Evolutionary conservation across 2,113 vertebrate species (phyloP), one percentile per base, ranked within the genome.

Genomic region (Otus sunia): DNA sequence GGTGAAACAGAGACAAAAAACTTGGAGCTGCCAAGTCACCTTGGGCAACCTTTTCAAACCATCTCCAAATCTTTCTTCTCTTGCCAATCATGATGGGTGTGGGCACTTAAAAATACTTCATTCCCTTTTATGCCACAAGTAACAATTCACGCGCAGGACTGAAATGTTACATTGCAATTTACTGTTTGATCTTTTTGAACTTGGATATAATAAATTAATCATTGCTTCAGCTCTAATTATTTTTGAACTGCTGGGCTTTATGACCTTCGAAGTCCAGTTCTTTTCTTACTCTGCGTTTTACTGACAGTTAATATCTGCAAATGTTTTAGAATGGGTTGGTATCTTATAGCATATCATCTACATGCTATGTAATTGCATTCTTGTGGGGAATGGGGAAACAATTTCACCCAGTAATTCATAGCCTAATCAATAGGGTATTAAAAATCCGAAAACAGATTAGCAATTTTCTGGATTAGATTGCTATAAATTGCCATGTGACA

Each of bases 31-130:
- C 96, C 91, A 96, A 95, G 77, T 94, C 92, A 95, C 95, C 92
- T 89, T 91, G 85, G 96, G 94, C 90, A 95, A 95, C 90, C 79
- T 90, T 95, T 90, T 67, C 73, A 85, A 94, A 73, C 64, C 0
- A 0, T 56, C 86, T 95, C 89, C 73, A 92, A 93, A 77, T 74
- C 95, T 93, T 96, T 96, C 83, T 96, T 96, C 95, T 72, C 41
- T 94, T 96, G 92, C 94, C 96, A 96, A 41, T 86, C 69, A 76
- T 41, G 95, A 94, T 86, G 95, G 97, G 95, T 92, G 96, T 91
- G 92, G 91, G 92, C 87, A 56, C 87, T 88, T 84, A 56, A 93
- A 91, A 95, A 90, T 66, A 84, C 50, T 90, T 92, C 11, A 3
- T 80, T 90, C 72, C n/a, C 84, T 95, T 96, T 96, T 95, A 88